A percentile compares a stretch with the other conserved stretches of the same genome.
Conservation (phyloP, 1,140 invertebrate species). For the Saccostrea glomerata region DNA sequence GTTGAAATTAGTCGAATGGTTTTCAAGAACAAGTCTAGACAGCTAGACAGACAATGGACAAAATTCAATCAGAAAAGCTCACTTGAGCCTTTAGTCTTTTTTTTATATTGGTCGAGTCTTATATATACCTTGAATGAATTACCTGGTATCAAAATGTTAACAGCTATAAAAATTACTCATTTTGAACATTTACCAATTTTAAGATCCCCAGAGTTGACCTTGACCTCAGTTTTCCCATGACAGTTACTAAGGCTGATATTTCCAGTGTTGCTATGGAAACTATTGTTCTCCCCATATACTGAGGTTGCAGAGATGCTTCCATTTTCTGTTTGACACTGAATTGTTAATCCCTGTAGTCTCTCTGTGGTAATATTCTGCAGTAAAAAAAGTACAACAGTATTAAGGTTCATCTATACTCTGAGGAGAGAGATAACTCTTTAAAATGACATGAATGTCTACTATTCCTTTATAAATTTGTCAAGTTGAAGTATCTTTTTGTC, state of each 20-base stretch:
- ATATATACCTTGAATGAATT: neutral
- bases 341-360: constrained; percentile 44
- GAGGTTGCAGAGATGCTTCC: constrained; percentile 47
- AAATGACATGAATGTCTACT: no score
- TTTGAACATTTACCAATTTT: constrained; percentile 41
- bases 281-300: constrained; percentile 37
- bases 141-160: neutral
- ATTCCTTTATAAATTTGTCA: no score
- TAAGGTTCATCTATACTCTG: neutral
- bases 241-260: constrained; percentile 51
- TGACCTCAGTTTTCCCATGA: constrained; percentile 46
- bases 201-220: constrained; percentile 43
- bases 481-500: no score
- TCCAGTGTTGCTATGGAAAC: constrained; percentile 49
- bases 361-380: constrained; percentile 52
- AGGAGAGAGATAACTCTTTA: no score
- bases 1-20: no score
- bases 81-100: no score
- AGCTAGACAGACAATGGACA: no score
- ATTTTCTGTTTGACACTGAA: constrained; percentile 44
- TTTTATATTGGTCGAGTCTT: no score
- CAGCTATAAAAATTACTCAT: no score
- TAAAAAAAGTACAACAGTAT: neutral
- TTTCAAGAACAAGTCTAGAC: no score
- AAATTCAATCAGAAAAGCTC: no score